phyloP scores from a whole-genome alignment of 2,797 vertebrate species.

The Gymnothorax reevesii region DNA sequence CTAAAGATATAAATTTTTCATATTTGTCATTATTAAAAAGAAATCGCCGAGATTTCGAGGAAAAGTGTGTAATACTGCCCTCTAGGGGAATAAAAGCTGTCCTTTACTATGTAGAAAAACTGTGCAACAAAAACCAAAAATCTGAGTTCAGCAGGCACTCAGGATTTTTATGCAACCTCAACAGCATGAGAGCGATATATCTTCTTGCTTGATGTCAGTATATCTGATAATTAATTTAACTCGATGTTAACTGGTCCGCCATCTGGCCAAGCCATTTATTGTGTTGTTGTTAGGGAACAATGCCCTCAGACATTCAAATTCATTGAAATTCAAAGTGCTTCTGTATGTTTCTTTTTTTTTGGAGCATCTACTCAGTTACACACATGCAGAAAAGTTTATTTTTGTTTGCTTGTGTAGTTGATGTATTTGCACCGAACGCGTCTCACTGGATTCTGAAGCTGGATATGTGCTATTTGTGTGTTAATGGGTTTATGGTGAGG shows the following conservation, averaged over 20 bases:
- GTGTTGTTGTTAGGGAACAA: neutral
- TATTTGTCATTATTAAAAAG: neutral
- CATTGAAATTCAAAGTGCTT: neutral
- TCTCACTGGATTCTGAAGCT: neutral
- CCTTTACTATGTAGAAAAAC: neutral
- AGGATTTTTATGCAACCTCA: too few relatives aligned
- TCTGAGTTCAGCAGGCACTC: too few relatives aligned
- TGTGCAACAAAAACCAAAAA: neutral
- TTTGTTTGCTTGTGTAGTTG: neutral
- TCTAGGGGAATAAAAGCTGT: neutral
- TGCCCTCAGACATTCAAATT: neutral
- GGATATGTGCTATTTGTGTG: neutral
- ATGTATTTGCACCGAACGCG: neutral
- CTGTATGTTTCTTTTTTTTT: neutral
- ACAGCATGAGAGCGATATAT: too few relatives aligned
- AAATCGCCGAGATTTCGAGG: neutral
- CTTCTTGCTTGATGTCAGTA: too few relatives aligned
- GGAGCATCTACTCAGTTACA: neutral
- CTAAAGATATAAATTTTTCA: neutral
- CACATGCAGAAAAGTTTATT: neutral
- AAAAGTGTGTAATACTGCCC: conserved; percentile 8
- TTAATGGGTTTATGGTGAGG: neutral
- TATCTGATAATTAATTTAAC: too few relatives aligned
- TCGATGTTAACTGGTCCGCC: neutral
- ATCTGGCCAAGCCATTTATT: neutral